Evolutionary conservation across 2,888 invertebrate genomes (phyloP), one percentile per base, ranked within the genome.

Genomic region (Leucoma salicis): DNA sequence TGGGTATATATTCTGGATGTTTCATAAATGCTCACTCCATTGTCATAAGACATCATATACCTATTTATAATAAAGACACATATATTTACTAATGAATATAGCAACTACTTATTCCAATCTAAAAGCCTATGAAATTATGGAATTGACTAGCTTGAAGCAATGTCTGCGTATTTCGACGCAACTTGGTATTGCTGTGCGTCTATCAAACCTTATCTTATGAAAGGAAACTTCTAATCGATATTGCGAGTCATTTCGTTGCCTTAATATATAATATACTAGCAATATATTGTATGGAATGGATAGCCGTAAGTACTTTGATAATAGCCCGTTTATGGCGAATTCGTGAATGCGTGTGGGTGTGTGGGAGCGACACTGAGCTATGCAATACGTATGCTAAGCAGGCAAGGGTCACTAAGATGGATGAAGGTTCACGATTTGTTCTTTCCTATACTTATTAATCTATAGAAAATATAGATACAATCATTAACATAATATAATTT

Each of bases 381-480:
- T 70, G 78, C 71, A 69, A 78, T 83, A 70, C 77, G 71, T 81
- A 84, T 83, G 84, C 74, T 73, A 83, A 84, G 51, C 66, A 66
- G 68, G 53, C 43, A 31, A 61, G 76, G 73, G 70, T 62, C 62
- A 66, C 45, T 50, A 62, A 70, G 78, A 78, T 70, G 65, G 73
- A 78, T 76, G 66, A 62, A 53, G 55, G 57, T 54, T 54, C 57
- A 66, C 52, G 65, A 73, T 21, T 21, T 21, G 21, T 21, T 21
- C 21, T n/a, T n/a, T n/a, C n/a, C n/a, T n/a, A n/a, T n/a, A n/a
- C n/a, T n/a, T n/a, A n/a, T n/a, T n/a, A n/a, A n/a, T n/a, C n/a
- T n/a, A n/a, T n/a, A n/a, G n/a, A n/a, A n/a, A n/a, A n/a, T n/a
- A n/a, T n/a, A n/a, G n/a, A n/a, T n/a, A n/a, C n/a, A n/a, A n/a